phyloP scores from a whole-genome alignment of 2,113 vertebrate genomes.

The Sinocyclocheilus anophthalmus region DNA sequence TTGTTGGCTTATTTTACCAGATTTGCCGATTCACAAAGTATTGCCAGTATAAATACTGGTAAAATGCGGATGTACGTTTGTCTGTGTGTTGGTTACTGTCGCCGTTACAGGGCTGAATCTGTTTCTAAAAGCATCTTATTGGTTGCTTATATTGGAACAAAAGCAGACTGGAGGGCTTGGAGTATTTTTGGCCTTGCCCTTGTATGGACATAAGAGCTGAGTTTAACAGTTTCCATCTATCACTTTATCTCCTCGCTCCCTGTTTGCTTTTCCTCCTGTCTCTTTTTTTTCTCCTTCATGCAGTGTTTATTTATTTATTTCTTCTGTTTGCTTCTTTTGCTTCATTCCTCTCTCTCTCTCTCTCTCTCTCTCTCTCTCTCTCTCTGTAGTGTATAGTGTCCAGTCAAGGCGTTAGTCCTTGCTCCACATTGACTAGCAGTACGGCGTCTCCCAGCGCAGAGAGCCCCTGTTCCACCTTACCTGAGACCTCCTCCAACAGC shows the following conservation, averaged over 20 bases:
- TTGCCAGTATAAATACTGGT: background rate
- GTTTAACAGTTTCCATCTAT: constrained; percentile 18
- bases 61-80: background rate
- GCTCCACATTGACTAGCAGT: constrained; percentile 94
- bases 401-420: constrained; percentile 88
- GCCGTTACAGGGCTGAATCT: background rate
- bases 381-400: constrained; percentile 76
- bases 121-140: background rate
- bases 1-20: background rate
- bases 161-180: constrained; percentile 37
- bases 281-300: background rate
- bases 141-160: constrained; percentile 40
- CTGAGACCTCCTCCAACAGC: constrained; percentile 51
- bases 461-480: constrained; percentile 73
- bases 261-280: background rate
- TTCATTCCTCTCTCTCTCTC: background rate
- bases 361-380: background rate
- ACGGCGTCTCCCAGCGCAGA: constrained; percentile 74
- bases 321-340: background rate
- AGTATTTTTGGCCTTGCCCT: constrained; percentile 41
- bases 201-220: constrained; percentile 33
- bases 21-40: background rate
- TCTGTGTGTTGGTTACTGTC: constrained; percentile 15
- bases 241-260: constrained; percentile 12
- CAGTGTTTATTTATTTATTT: background rate